Base-by-base conservation (phyloP, 1,140 invertebrate species). In the Oedothorax gibbosus region DNA sequence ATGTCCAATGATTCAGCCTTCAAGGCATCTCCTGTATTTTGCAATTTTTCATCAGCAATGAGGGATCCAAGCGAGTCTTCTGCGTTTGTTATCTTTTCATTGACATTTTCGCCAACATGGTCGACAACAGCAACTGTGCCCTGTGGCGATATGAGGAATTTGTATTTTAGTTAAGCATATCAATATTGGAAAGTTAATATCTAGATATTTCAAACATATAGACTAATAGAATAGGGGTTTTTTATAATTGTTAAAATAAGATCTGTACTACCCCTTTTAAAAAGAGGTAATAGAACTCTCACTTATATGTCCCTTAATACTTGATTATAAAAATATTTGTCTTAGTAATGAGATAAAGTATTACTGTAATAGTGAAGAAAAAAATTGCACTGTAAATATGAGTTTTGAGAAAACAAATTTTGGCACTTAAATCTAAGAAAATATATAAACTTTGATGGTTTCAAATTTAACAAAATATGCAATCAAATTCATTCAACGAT, bases 81-180 rank as follows among this genome's bases (percentile, higher is more conserved):
- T 5, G 64, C 12, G 62, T 69, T 77, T 50, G 53, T 71, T 90
- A 14, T 54, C 56, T 88, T 87, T 81, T 87, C 76, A 53, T 83
- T 72, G 86, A 75, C 18, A 21, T 2, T 85, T 79, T 92, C 92
- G 87, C 92, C 92, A 12, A 93, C 87, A 89, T 93, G 93, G 88
- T 93, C 93, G 65, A 94, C 92, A 73, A 93, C 92, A 10, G 92
- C 90, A 60, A 92, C 93, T 87, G 92, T 93, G 91, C 93, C 88
- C 87, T 87, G 51, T 12, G 53, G 69, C 11, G 18, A 71, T 60
- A 3, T 11, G n/a, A 60, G n/a, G 57, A 60, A 60, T 60, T 5
- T 14, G n/a, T 11, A 7, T 20, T 66, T 66, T 66, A 21, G 6
- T 62, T 62, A 66, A 18, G 65, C 10, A 20, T 20, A 7, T 66